A percentile compares a stretch with the other conserved stretches of the same genome.
Evolutionary conservation across 1,140 invertebrate species (phyloP).

Genomic region (Drosophila lini): DNA sequence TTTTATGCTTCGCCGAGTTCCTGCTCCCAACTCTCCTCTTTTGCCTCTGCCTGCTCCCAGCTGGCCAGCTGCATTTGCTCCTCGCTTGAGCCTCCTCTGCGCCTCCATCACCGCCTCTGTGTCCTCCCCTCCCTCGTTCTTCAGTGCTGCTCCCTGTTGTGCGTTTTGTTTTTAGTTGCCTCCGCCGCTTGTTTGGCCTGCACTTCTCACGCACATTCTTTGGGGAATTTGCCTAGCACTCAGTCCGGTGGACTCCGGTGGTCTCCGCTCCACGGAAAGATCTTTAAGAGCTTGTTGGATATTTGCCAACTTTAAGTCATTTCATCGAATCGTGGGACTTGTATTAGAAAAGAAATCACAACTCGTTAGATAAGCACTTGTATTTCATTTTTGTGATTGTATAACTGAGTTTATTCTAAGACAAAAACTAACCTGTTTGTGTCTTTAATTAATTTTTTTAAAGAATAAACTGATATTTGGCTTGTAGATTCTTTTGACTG

Average conservation of each 20-base stretch:
- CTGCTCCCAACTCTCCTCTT: conserved; percentile 7
- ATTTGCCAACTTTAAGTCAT: conserved; percentile 29
- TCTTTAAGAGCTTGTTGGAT: conserved; percentile 47
- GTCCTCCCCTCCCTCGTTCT: not conserved
- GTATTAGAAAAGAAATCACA: not conserved
- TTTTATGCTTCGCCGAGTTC: conserved; percentile 62
- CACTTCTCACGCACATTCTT: conserved; percentile 72
- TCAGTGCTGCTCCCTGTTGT: conserved; percentile 57
- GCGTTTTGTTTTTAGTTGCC: conserved; percentile 66
- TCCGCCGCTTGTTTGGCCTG: conserved; percentile 64
- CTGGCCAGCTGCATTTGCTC: conserved; percentile 44
- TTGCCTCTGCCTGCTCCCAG: conserved; percentile 11
- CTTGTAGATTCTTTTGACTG: no score
- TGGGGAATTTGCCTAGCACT: conserved; percentile 70
- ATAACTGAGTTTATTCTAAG: no score
- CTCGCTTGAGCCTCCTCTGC: conserved; percentile 16
- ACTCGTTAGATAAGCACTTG: not conserved
- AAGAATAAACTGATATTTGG: no score
- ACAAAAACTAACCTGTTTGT: no score
- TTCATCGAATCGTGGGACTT: not conserved
- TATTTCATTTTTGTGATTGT: no score
- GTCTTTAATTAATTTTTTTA: no score
- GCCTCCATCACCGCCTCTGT: not conserved
- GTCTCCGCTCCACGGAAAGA: conserved; percentile 15
- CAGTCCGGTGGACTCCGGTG: conserved; percentile 5